Evolutionary conservation across 92 coral and sea anemone species (phyloP).

Genomic region (Chrysogorgia sp.): DNA sequence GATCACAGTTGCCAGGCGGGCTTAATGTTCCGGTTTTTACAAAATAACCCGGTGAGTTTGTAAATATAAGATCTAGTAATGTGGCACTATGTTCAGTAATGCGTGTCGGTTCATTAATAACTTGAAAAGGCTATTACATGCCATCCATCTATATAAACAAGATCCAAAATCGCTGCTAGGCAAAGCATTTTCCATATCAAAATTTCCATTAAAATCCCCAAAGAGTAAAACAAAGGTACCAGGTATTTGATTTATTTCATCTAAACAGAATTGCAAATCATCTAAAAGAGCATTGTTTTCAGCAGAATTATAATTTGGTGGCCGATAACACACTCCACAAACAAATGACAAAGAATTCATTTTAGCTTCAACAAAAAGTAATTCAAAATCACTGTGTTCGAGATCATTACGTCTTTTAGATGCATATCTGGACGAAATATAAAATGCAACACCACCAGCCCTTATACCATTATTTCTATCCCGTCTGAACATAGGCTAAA

Average conservation of each 20-base stretch:
- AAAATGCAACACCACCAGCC: constrained; percentile 20
- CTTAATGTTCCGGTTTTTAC: constrained; percentile 60
- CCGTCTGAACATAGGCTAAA: constrained; percentile 1
- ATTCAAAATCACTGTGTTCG: not conserved
- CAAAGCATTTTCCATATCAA: not conserved
- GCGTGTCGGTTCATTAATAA: constrained; percentile 46
- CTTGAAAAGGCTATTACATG: constrained; percentile 27
- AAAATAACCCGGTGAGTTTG: constrained; percentile 58
- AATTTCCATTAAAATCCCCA: constrained; percentile 22
- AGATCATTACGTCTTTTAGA: not conserved
- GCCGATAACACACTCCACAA: constrained; percentile 18
- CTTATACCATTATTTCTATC: constrained; percentile 21
- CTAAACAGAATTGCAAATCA: not conserved
- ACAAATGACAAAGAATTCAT: not conserved
- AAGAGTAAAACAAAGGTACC: constrained; percentile 15
- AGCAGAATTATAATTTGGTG: not conserved
- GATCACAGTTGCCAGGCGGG: constrained; percentile 64
- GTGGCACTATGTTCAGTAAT: constrained; percentile 37
- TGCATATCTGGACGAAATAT: not conserved
- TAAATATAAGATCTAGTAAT: constrained; percentile 34
- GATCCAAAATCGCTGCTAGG: constrained; percentile 4
- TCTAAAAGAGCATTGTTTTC: not conserved
- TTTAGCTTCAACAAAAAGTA: not conserved
- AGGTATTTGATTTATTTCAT: too few relatives aligned
- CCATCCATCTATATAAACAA: constrained; percentile 25